phyloP scores from a whole-genome alignment of 2,888 invertebrate genomes.

The Euzophera pinguis region DNA sequence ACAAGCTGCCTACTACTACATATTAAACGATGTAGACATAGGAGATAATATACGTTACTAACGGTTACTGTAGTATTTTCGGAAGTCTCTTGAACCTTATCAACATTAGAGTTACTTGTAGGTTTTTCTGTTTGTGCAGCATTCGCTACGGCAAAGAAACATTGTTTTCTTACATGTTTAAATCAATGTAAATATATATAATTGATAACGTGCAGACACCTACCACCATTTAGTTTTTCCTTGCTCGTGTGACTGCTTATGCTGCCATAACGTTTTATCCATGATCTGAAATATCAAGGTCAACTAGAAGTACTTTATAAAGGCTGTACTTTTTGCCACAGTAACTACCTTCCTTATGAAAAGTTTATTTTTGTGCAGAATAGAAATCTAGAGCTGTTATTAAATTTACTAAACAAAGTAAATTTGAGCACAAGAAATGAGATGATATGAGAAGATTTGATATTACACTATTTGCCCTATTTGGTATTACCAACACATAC shows the following conservation, averaged over 20 bases:
- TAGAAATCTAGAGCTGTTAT: no score
- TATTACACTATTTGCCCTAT: no score
- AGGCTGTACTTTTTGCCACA: no score
- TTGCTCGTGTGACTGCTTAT: not conserved
- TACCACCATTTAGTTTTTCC: not conserved
- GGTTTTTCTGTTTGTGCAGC: not conserved
- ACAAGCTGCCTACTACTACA: not conserved
- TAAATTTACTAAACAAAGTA: no score
- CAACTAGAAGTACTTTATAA: no score
- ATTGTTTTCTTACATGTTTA: not conserved
- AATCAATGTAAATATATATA: no score
- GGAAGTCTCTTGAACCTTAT: not conserved
- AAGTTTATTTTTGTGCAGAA: no score
- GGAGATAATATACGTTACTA: not conserved
- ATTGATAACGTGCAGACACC: no score
- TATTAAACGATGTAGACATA: not conserved
- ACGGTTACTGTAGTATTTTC: not conserved
- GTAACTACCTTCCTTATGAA: no score
- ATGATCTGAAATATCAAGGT: constrained; percentile 46
- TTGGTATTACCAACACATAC: no score
- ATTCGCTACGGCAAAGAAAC: not conserved
- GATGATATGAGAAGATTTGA: no score
- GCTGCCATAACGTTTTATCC: constrained; percentile 47
- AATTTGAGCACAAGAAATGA: no score
- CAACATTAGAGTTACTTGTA: not conserved